Evolutionary conservation across 2,888 invertebrate genomes (phyloP).

Genomic region (Melangyna quadrimaculata): DNA sequence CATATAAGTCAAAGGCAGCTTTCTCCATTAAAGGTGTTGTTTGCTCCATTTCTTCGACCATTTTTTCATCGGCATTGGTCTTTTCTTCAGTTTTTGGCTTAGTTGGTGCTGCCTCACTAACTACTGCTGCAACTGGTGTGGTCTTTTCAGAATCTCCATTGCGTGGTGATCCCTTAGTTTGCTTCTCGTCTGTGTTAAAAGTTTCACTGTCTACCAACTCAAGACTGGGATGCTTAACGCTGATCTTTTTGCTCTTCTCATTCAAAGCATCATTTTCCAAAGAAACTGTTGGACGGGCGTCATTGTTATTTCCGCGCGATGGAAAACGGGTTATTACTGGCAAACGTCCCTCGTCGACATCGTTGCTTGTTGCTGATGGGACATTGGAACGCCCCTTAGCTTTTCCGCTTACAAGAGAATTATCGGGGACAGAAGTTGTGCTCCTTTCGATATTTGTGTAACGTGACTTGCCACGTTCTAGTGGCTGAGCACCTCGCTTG

Average conservation of each 20-base stretch:
- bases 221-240: conserved; percentile 86
- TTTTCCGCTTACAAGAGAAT: conserved; percentile 85
- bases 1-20: conserved; percentile 91
- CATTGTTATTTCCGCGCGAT: conserved; percentile 84
- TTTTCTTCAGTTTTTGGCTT: conserved; percentile 51
- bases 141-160: conserved; percentile 77
- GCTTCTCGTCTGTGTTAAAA: conserved; percentile 86
- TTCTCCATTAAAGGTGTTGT: conserved; percentile 89
- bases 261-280: conserved; percentile 81
- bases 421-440: conserved; percentile 83
- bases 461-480: conserved; percentile 81
- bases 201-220: conserved; percentile 91
- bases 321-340: conserved; percentile 94
- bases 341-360: conserved; percentile 82
- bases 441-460: conserved; percentile 80
- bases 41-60: conserved; percentile 76
- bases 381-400: conserved; percentile 81
- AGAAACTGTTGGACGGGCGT: conserved; percentile 82
- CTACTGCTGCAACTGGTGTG: conserved; percentile 74
- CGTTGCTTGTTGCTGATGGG: conserved; percentile 73
- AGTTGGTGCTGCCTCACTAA: conserved; percentile 71
- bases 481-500: conserved; percentile 75
- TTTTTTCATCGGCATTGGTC: conserved; percentile 51
- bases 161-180: conserved; percentile 77
- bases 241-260: conserved; percentile 78